Base-by-base conservation (phyloP, 2,888 invertebrate species). In the Therioaphis trifolii region DNA sequence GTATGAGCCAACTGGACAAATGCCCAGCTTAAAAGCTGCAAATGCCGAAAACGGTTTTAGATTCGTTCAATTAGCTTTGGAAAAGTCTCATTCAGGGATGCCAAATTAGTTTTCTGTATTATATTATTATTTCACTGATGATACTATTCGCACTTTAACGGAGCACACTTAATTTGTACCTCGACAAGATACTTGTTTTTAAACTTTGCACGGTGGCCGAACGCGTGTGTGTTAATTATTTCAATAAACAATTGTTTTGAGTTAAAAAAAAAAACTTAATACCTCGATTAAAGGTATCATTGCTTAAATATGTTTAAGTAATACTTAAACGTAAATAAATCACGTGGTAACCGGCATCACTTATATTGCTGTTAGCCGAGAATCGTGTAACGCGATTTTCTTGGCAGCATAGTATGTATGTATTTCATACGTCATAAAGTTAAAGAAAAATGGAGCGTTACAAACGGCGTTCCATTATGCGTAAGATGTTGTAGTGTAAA, bases 1-100 rank as follows among this genome's bases (percentile, higher is more conserved):
- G 74, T 74, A 74, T 74, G 82, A 82, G 82, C 82, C 82, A 82
- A 82, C 82, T 82, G 82, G 82, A 82, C 82, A 82, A 72, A 72
- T 82, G 82, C 82, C 82, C 82, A 82, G 49, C 72, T 52, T 74
- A 82, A 82, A 82, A 82, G 82, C 82, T 82, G 63, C 63, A 74
- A 82, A 74, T 82, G 63, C 82, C 63, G 74, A 82, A 82, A 74
- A 74, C 68, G 82, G 63, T 82, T 82, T 82, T 82, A 82, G 82
- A 82, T 82, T 82, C 66, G 82, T 82, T 82, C 82, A 82, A 82
- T 82, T 82, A 82, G 72, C 72, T 82, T 82, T 74, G 49, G 74
- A 74, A 82, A 82, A 82, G 82, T 82, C 82, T 82, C 72, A 66
- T 82, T 82, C 82, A 82, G 61, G 61, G 82, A 82, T 82, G 82